These are phyloP conservation scores for Syngnathus typhle DNA, from an alignment of 2,113 vertebrate species.

Conservation along the genomic window DNA sequence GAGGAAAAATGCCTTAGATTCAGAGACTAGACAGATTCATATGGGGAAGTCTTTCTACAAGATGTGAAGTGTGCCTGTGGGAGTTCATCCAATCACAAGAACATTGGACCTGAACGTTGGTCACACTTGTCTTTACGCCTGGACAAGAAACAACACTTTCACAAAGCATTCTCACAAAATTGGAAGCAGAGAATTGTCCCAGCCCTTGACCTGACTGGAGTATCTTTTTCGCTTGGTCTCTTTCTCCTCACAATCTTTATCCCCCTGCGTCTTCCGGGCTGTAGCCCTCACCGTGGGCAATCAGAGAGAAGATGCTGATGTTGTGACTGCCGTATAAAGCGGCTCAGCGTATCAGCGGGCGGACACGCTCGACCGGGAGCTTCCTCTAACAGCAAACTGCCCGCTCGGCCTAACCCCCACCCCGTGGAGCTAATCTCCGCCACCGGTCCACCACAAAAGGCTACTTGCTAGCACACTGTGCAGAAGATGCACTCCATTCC, in stretches of 20 bases:
- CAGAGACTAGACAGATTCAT: too few relatives aligned
- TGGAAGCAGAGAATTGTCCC: not conserved
- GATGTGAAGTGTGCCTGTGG: too few relatives aligned
- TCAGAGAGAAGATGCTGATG: conserved; percentile 66
- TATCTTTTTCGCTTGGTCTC: conserved; percentile 16
- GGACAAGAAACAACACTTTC: not conserved
- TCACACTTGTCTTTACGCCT: too few relatives aligned
- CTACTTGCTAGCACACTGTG: not conserved
- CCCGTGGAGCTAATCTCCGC: conserved; percentile 34
- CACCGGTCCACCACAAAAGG: conserved; percentile 26
- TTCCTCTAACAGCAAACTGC: conserved; percentile 37
- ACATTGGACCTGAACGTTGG: too few relatives aligned
- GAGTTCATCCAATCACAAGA: too few relatives aligned
- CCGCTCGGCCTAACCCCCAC: conserved; percentile 47
- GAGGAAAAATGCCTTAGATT: too few relatives aligned
- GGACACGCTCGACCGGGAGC: conserved; percentile 49
- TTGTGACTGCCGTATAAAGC: conserved; percentile 54
- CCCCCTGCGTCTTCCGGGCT: conserved; percentile 21
- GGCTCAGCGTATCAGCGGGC: conserved; percentile 64
- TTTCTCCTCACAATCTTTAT: conserved; percentile 52
- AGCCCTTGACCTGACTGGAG: not conserved
- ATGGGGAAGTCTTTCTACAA: too few relatives aligned
- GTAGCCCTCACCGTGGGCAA: conserved; percentile 47
- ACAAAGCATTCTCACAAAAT: not conserved
- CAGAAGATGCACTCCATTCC: not conserved